Base-by-base conservation (phyloP, 2,113 vertebrate genomes). In the Parotia lawesii region DNA sequence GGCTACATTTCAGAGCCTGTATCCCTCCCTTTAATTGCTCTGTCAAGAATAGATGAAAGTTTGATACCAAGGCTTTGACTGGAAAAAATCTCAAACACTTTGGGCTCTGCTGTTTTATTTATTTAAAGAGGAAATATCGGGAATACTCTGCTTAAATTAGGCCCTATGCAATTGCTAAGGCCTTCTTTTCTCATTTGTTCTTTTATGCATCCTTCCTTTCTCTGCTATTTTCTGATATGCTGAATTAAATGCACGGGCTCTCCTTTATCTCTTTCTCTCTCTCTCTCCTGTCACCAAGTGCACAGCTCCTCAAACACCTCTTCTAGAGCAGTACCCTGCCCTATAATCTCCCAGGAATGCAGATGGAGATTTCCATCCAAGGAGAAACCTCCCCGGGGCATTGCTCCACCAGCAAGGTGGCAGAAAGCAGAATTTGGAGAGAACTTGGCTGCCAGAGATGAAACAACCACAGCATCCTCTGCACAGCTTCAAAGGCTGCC, bases 1-100 rank as follows among this genome's bases (percentile, higher is more conserved):
- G 94, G 93, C 84, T 92, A 64, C 81, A 70, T 95, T 96, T 93
- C 88, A 60, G 84, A 92, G 94, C 50, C 85, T 72, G 33, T 27
- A 92, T 89, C 90, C 94, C 80, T 95, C 93, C 79, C 80, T 95
- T 94, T 95, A 97, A 96, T 95, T 97, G 95, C 96, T 94, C 95
- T 51, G 21, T 66, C 57, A 96, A 95, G 90, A 84, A 67, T 0
- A 96, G 83, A 97, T 97, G 94, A 93, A 96, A 96, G 93, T 88
- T 94, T 83, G 85, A 95, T 89, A 54, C 80, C 6, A 24, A 57
- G 33, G 87, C 93, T 94, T 95, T 84, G 89, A 74, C 93, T 91
- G 77, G 54, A 80, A 90, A 54, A 78, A 78, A 80, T 77, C 60
- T 85, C 71, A 94, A 95, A 81, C 54, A 66, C 67, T 79, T 80